phyloP scores from a whole-genome alignment of 2,797 vertebrate species.

The Mastacembelus armatus region DNA sequence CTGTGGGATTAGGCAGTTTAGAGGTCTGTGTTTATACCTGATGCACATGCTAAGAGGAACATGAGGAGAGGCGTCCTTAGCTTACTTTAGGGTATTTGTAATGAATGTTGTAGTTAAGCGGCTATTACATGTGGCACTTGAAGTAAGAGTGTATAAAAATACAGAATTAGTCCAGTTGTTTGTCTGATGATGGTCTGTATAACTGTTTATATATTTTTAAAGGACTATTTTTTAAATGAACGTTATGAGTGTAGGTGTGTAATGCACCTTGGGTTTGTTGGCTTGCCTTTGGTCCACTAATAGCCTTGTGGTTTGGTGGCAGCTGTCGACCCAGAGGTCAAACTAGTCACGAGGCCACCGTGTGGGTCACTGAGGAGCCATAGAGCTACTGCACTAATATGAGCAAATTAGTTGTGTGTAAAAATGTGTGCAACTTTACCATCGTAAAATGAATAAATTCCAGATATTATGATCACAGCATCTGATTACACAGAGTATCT shows the following conservation, averaged over 20 bases:
- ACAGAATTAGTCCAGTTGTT: constrained; percentile 6
- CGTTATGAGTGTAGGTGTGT: neutral
- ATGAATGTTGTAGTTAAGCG: neutral
- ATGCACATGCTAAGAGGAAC: neutral
- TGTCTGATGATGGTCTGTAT: neutral
- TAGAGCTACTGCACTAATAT: neutral
- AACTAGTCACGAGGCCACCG: constrained; percentile 51
- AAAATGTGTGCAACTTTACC: too few species aligned
- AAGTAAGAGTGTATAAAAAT: neutral
- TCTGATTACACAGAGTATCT: neutral
- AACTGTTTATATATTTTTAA: constrained; percentile 14
- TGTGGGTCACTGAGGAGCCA: constrained; percentile 17
- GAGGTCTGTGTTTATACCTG: constrained; percentile 17
- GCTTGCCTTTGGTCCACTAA: constrained; percentile 69
- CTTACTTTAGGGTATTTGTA: constrained; percentile 5
- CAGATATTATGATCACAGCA: neutral
- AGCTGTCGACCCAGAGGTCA: constrained; percentile 76
- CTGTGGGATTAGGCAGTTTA: constrained; percentile 45
- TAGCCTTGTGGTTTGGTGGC: constrained; percentile 60
- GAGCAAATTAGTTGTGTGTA: neutral
- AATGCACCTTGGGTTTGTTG: constrained; percentile 61
- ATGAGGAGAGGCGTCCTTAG: constrained; percentile 23
- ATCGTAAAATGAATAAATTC: too few species aligned
- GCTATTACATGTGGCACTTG: neutral
- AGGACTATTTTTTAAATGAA: constrained; percentile 24